Evolutionary conservation across 1,140 invertebrate genomes (phyloP).

Genomic region (Bombus pascuorum): DNA sequence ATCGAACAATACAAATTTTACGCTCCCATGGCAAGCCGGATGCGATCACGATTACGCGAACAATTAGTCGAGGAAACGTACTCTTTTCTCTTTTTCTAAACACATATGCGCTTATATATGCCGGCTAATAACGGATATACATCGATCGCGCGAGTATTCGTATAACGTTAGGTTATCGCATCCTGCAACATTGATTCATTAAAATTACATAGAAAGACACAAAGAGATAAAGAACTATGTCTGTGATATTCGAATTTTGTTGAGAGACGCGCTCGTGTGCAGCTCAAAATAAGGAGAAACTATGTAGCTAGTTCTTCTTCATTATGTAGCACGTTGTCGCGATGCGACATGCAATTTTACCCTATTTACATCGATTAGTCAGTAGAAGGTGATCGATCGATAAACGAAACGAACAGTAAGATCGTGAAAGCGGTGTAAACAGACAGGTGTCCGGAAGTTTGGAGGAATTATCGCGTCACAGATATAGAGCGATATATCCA

Average conservation of each 20-base stretch:
- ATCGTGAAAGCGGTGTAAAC: not conserved
- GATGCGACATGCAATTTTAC: not conserved
- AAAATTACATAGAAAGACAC: not conserved
- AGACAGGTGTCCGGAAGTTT: not conserved
- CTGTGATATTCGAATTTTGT: not conserved
- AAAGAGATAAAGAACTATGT: no score
- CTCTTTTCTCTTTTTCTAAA: not conserved
- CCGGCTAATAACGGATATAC: not conserved
- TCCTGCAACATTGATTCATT: no score
- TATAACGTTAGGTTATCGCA: not conserved
- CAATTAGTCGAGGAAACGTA: not conserved
- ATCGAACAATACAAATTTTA: constrained; percentile 50
- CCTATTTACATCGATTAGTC: not conserved
- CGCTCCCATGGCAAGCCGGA: not conserved
- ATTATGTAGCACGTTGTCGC: not conserved
- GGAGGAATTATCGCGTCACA: not conserved
- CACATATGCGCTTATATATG: not conserved
- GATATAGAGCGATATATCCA: constrained; percentile 28
- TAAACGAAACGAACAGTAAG: not conserved
- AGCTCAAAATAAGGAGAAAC: not conserved
- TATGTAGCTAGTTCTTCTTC: not conserved
- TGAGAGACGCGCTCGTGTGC: not conserved
- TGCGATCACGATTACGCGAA: not conserved
- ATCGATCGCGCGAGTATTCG: not conserved
- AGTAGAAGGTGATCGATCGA: no score